These are phyloP conservation scores for Macrosoma leucophasiata DNA, from an alignment of 2,888 invertebrate species.

Conservation along the genomic window DNA sequence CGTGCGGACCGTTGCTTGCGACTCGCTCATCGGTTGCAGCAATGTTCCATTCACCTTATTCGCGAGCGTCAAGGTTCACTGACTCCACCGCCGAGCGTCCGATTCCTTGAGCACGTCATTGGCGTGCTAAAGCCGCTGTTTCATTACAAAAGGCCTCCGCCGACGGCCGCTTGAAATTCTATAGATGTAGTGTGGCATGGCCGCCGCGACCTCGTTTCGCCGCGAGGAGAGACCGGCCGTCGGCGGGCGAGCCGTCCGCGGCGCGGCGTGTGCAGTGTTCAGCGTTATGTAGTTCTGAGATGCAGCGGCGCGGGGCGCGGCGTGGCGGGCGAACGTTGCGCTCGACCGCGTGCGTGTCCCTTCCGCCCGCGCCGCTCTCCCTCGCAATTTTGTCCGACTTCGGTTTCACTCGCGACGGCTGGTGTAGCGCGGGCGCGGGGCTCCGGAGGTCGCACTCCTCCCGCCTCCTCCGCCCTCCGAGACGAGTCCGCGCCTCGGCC, in stretches of 20 bases:
- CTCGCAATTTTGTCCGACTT: conserved; percentile 52
- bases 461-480: conserved; percentile 51
- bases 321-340: conserved; percentile 48
- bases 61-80: conserved; percentile 65
- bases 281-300: conserved; percentile 55
- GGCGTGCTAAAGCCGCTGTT: conserved; percentile 61
- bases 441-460: conserved; percentile 64
- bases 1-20: conserved; percentile 42
- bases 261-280: conserved; percentile 38
- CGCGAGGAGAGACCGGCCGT: not conserved
- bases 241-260: conserved; percentile 34
- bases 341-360: conserved; percentile 64
- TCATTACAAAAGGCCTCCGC: conserved; percentile 53
- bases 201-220: conserved; percentile 61
- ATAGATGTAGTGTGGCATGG: conserved; percentile 52
- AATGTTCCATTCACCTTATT: conserved; percentile 73
- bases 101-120: conserved; percentile 61
- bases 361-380: conserved; percentile 29
- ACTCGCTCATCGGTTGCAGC: conserved; percentile 59
- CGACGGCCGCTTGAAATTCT: conserved; percentile 58
- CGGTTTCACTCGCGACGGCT: conserved; percentile 50
- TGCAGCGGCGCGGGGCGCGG: conserved; percentile 36
- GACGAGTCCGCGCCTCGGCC: conserved; percentile 29
- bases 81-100: conserved; percentile 63
- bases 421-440: conserved; percentile 50